Percentiles rank a stretch among this genome's conserved stretches.
These are phyloP conservation scores for Drosophila erecta DNA, from an alignment of 1,140 invertebrate genomes.

Conservation along the genomic window DNA sequence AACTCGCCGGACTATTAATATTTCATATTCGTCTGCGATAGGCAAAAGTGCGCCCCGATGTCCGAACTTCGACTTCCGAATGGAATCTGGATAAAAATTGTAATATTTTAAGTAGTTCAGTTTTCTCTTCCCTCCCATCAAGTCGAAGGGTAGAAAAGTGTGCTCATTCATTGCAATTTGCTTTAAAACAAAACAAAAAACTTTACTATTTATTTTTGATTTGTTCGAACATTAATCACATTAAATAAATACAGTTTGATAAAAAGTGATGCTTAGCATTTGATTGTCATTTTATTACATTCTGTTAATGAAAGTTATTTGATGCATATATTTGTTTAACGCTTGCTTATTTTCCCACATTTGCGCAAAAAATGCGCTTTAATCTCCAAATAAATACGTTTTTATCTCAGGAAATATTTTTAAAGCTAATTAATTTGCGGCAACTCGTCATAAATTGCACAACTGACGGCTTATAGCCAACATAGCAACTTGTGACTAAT, in stretches of 20 bases:
- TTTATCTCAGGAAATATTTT: too few relatives aligned
- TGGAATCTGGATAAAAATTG: conserved; percentile 19
- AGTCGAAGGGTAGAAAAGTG: conserved; percentile 7
- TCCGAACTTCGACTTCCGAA: conserved; percentile 14
- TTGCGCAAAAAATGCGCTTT: neutral
- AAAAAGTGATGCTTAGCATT: too few relatives aligned
- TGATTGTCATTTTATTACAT: neutral
- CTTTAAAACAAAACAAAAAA: neutral
- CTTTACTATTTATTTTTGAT: neutral
- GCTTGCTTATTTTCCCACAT: neutral
- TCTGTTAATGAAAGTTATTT: neutral
- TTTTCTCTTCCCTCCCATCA: conserved; percentile 8
- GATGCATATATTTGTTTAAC: neutral
- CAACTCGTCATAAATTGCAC: neutral
- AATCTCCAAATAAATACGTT: neutral
- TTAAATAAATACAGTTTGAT: neutral
- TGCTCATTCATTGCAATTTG: neutral
- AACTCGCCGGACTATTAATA: conserved; percentile 71
- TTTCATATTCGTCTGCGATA: conserved; percentile 80
- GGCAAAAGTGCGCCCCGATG: conserved; percentile 46
- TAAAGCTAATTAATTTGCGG: neutral
- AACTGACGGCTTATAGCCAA: neutral
- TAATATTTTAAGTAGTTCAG: conserved; percentile 17
- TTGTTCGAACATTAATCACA: neutral
- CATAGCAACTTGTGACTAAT: neutral